Base-by-base conservation (phyloP, 2,888 invertebrate species). In the Tryphoninae sp. region DNA sequence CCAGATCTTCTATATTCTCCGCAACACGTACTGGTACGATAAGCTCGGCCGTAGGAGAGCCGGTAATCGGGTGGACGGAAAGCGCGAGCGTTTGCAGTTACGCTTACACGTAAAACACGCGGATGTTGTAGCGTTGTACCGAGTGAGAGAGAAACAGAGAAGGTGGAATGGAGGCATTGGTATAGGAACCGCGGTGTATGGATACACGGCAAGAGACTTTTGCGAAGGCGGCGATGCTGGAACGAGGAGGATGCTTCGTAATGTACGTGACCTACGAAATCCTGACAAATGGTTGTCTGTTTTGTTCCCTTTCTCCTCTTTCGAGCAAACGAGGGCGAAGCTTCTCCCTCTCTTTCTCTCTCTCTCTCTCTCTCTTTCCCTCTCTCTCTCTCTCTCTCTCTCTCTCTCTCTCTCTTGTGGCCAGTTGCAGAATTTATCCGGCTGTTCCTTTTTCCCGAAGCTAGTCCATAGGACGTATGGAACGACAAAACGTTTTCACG, bases 251-350 rank as follows among this genome's bases (percentile, higher is more conserved):
- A 77, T 71, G 65, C 62, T 53, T 59, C 45, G 49, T 77, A 49
- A 65, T 73, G 69, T 82, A 82, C 80, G 82, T 82, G 82, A 82
- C 80, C 76, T 65, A 77, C 64, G 74, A 80, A 80, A 82, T 82
- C 79, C 82, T 82, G 82, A 82, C 77, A 77, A 82, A 82, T 80
- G 73, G 53, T 64, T 51, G 64, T 64, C 79, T 69, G 42, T 71
- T 78, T 49, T 71, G 53, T 68, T 22, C 23, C 26, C 49, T n/a
- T 59, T 9, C 4, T 55, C 33, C 42, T 69, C 42, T 62, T 65
- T 4, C 58, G 33, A 76, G 22, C 45, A 33, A 51, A 72, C 71
- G 67, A 58, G 71, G 13, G 64, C 55, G 58, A 23, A 59, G 59
- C 65, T 42, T 45, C 33, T 1, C 4, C 6, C 26, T 26, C 26